Evolutionary conservation across 2,113 vertebrate genomes (phyloP).

Genomic region (Synchiropus splendidus): DNA sequence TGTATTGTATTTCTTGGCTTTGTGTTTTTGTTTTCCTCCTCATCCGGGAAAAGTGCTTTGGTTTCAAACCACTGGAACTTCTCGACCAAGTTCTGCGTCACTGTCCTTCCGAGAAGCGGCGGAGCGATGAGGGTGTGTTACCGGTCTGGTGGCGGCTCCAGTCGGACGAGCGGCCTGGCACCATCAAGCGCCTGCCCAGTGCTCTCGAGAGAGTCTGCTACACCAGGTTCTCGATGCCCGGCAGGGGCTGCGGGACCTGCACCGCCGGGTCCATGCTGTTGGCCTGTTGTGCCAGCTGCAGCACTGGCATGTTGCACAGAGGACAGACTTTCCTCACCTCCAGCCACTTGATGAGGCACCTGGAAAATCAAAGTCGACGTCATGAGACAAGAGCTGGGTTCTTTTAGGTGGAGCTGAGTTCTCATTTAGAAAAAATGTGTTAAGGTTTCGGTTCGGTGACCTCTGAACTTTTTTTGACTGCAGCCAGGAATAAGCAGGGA

Average conservation of each 20-base stretch:
- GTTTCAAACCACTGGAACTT: slow-evolving; percentile 57
- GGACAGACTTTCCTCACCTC: slow-evolving; percentile 98
- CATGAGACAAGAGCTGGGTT: no score
- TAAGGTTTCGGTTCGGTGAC: no score
- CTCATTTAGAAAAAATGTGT: no score
- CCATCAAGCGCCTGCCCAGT: no score
- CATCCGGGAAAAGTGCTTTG: slow-evolving; percentile 74
- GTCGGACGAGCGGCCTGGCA: no score
- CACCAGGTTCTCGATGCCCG: slow-evolving; percentile 86
- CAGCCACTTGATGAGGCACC: slow-evolving; percentile 99
- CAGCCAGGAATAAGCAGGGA: no score
- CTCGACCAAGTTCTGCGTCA: slow-evolving; percentile 47
- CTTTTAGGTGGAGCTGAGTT: no score
- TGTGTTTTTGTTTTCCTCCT: slow-evolving; percentile 35
- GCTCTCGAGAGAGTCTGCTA: slow-evolving; percentile 50
- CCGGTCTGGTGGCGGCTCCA: no score
- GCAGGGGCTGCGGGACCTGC: slow-evolving; percentile 77
- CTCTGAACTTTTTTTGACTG: no score
- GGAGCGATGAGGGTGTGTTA: slow-evolving; percentile 12
- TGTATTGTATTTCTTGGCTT: slow-evolving; percentile 45
- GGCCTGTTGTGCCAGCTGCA: slow-evolving; percentile 91
- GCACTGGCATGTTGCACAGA: slow-evolving; percentile 93
- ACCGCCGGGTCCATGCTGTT: slow-evolving; percentile 67
- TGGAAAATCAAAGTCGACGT: slow-evolving; percentile 44
- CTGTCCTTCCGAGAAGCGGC: slow-evolving; percentile 32